phyloP scores from a whole-genome alignment of 2,888 invertebrate genomes.

The Meiosimyza decipiens region DNA sequence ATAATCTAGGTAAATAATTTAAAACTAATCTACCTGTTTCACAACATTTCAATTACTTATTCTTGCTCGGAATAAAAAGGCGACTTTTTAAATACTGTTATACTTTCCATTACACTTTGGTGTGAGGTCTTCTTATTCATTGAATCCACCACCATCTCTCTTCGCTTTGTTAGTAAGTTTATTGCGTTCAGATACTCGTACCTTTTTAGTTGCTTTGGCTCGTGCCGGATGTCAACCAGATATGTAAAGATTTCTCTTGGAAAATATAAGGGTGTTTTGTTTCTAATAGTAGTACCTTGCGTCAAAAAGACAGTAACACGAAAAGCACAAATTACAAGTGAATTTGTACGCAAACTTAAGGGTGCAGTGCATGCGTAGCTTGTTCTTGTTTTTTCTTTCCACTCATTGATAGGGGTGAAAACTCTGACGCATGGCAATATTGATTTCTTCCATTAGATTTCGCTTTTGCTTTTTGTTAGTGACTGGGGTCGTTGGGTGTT shows the following conservation, averaged over 20 bases:
- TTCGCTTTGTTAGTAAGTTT: not conserved
- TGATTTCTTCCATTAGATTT: conserved; percentile 54
- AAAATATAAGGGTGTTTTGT: conserved; percentile 8
- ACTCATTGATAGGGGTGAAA: conserved; percentile 15
- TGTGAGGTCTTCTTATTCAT: not conserved
- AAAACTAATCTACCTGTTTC: no score
- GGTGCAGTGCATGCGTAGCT: conserved; percentile 51
- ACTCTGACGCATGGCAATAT: conserved; percentile 59
- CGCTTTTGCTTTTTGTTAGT: conserved; percentile 54
- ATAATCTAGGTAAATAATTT: no score
- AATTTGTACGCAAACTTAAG: conserved; percentile 43
- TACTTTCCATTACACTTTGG: no score
- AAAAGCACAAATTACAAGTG: conserved; percentile 41
- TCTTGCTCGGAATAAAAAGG: not conserved
- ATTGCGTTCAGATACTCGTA: conserved; percentile 2
- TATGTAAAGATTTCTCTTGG: not conserved
- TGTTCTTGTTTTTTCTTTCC: conserved; percentile 5
- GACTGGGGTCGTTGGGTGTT: conserved; percentile 57
- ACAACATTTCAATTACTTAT: not conserved
- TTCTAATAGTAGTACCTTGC: conserved; percentile 16
- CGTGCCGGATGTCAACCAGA: conserved; percentile 20
- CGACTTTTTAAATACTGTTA: not conserved
- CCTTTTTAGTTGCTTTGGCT: conserved; percentile 9
- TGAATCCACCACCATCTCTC: not conserved
- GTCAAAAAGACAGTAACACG: not conserved